These are phyloP conservation scores for Elanus axillaris DNA, from an alignment of 2,113 vertebrate genomes.

Conservation along the genomic window DNA sequence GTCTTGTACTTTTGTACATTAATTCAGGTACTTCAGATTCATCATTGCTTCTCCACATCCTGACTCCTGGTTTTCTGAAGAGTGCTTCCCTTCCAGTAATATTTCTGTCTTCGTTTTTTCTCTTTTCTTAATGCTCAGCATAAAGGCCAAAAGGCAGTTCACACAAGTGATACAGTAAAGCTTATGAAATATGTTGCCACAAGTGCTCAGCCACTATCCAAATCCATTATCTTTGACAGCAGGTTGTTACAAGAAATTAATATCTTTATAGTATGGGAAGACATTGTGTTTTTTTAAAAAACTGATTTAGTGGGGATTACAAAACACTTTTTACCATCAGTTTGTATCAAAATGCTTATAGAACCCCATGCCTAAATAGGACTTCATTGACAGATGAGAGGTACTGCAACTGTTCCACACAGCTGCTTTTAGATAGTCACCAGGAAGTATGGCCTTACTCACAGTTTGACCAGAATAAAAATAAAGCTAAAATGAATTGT, in stretches of 20 bases:
- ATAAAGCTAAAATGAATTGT: background rate
- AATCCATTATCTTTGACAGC: background rate
- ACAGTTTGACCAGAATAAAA: background rate
- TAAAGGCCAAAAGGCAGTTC: background rate
- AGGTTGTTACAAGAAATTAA: background rate
- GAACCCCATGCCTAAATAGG: background rate
- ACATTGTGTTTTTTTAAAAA: background rate
- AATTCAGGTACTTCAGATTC: background rate
- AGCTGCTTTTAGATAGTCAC: background rate
- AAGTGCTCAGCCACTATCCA: background rate
- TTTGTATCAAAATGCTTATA: background rate
- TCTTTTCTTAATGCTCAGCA: background rate
- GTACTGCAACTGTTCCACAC: background rate
- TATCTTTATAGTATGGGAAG: background rate
- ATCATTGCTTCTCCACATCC: background rate
- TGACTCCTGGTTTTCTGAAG: background rate
- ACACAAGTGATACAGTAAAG: background rate
- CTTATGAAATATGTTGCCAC: background rate
- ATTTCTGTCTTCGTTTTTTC: background rate
- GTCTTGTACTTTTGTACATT: fast-evolving
- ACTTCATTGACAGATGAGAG: background rate
- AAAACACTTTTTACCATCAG: background rate
- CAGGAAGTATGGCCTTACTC: background rate
- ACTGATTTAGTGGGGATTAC: background rate
- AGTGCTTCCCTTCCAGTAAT: background rate